Evolutionary conservation across 2,797 vertebrate species (phyloP).

Genomic region (Cuculus canorus): DNA sequence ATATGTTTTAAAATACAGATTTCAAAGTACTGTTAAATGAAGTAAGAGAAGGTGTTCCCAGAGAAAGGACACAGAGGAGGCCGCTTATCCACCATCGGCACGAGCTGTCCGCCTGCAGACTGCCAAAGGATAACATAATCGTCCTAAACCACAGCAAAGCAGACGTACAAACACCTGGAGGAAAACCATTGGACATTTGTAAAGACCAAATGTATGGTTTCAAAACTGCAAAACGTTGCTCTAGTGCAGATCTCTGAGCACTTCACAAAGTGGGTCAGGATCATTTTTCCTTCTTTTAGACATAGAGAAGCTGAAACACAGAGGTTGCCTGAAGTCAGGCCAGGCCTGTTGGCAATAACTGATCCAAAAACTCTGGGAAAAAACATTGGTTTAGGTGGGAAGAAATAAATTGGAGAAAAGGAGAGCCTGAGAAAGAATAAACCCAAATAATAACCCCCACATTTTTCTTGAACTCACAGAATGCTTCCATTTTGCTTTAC

Average conservation of each 20-base stretch:
- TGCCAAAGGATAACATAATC: fast-evolving
- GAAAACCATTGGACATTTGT: fast-evolving
- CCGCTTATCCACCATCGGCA: neutral
- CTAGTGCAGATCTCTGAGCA: neutral
- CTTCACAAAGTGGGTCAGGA: neutral
- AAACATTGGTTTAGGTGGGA: neutral
- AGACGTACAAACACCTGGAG: neutral
- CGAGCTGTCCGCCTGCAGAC: fast-evolving
- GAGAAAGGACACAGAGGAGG: neutral
- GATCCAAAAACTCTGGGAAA: neutral
- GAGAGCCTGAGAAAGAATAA: neutral
- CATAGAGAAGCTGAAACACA: neutral
- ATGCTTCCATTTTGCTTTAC: neutral
- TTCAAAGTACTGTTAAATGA: neutral
- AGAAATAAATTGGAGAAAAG: neutral
- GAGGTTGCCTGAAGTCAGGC: neutral
- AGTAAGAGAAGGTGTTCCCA: neutral
- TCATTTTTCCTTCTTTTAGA: neutral
- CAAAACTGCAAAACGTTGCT: fast-evolving
- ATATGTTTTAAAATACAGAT: neutral
- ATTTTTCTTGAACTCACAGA: neutral
- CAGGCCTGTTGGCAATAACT: neutral
- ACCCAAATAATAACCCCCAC: neutral
- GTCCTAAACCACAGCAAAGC: neutral
- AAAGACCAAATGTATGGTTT: fast-evolving